phyloP scores from a whole-genome alignment of 2,888 invertebrate species.

The Mantis religiosa region DNA sequence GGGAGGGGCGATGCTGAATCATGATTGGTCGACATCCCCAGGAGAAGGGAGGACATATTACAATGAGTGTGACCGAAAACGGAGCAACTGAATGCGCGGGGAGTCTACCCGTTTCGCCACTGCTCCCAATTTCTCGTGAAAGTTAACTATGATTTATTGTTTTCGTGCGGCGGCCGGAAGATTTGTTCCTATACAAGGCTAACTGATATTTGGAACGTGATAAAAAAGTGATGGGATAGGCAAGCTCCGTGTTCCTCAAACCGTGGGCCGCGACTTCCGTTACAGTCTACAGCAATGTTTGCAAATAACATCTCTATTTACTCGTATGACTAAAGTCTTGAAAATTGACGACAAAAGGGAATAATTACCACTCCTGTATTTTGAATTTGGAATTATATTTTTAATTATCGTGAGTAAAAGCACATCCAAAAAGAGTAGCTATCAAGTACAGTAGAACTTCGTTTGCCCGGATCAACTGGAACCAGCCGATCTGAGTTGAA shows the following conservation, averaged over 20 bases:
- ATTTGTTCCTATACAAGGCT: neutral
- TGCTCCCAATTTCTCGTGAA: neutral
- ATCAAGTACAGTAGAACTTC: too few species aligned
- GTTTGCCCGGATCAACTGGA: too few species aligned
- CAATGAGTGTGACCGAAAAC: neutral
- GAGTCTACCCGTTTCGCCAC: neutral
- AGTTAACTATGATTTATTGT: neutral
- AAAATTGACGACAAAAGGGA: too few species aligned
- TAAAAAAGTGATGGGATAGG: neutral
- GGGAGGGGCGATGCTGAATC: neutral
- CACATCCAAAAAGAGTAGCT: too few species aligned
- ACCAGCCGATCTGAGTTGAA: too few species aligned
- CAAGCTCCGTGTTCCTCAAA: neutral
- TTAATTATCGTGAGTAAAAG: too few species aligned
- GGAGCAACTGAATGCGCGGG: neutral
- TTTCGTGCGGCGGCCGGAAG: neutral
- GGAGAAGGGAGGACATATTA: neutral
- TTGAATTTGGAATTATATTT: too few species aligned
- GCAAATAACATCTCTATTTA: too few species aligned
- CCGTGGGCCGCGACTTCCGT: too few species aligned
- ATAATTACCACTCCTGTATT: too few species aligned
- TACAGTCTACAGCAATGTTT: too few species aligned
- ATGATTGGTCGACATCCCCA: neutral
- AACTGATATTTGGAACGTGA: neutral
- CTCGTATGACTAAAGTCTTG: too few species aligned